phyloP scores from a whole-genome alignment of 1,140 invertebrate species.

The Brachionus rotundiformis region DNA sequence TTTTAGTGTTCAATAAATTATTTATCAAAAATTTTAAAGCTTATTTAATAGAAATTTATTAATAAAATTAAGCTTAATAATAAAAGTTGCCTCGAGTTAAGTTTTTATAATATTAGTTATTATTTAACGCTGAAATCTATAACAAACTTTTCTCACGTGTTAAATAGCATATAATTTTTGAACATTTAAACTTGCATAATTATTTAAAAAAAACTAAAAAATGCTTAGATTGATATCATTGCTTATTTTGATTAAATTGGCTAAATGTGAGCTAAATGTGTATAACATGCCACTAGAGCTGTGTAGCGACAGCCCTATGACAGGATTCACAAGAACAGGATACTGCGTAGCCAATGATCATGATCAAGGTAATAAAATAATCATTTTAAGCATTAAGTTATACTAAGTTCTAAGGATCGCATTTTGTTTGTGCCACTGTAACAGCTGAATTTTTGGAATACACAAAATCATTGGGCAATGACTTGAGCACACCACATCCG shows the following conservation, averaged over 20 bases:
- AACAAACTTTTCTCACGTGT: not conserved
- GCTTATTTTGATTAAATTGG: not conserved
- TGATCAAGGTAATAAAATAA: constrained; percentile 22
- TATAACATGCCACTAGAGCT: constrained; percentile 4
- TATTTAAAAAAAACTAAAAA: not conserved
- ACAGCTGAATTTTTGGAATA: constrained; percentile 46
- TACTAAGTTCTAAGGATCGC: not conserved
- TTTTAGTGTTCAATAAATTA: not conserved
- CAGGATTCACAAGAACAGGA: constrained; percentile 36
- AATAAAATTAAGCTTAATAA: too few relatives aligned
- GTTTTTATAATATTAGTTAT: too few relatives aligned
- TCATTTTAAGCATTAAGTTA: too few relatives aligned
- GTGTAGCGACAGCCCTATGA: constrained; percentile 13
- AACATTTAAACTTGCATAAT: not conserved
- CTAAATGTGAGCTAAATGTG: constrained; percentile 1
- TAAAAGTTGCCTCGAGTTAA: too few relatives aligned
- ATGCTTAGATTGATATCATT: not conserved
- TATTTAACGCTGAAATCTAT: too few relatives aligned
- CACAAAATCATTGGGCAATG: constrained; percentile 38
- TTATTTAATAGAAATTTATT: too few relatives aligned
- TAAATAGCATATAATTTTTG: not conserved
- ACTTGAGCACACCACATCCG: constrained; percentile 33
- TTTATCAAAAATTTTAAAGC: too few relatives aligned
- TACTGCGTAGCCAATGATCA: constrained; percentile 17
- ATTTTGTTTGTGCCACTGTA: constrained; percentile 44